These are phyloP conservation scores for Gnatocerus cornutus DNA, from an alignment of 2,888 invertebrate species.

Conservation along the genomic window DNA sequence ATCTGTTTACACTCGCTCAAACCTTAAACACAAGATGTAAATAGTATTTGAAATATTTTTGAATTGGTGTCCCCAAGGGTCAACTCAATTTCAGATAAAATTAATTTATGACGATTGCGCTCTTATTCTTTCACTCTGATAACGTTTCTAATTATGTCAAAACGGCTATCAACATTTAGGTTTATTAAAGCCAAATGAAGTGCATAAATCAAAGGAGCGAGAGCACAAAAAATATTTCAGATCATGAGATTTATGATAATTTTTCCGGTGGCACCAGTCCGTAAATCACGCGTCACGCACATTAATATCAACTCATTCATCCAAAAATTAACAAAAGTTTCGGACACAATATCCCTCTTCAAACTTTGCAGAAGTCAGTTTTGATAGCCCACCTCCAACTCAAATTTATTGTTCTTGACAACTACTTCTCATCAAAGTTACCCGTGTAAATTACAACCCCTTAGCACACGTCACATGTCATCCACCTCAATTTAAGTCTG, in stretches of 20 bases:
- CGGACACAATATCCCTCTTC: conserved; percentile 19
- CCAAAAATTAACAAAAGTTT: conserved; percentile 43
- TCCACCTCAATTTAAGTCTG: background rate
- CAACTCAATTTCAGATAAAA: conserved; percentile 47
- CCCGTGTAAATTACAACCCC: conserved; percentile 12
- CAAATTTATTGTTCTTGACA: conserved; percentile 10
- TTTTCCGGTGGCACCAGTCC: background rate
- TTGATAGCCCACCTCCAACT: conserved; percentile 10
- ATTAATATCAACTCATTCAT: conserved; percentile 44
- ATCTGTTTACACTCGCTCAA: conserved; percentile 44
- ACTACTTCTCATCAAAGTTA: background rate
- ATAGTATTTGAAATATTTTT: conserved; percentile 45
- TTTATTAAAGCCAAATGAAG: conserved; percentile 25
- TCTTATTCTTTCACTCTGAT: conserved; percentile 32
- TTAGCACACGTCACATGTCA: background rate
- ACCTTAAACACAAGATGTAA: conserved; percentile 35
- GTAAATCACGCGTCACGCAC: conserved; percentile 24
- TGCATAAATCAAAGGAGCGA: background rate
- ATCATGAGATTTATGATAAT: no score
- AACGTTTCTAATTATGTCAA: conserved; percentile 43
- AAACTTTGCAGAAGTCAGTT: conserved; percentile 28
- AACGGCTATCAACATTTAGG: conserved; percentile 15
- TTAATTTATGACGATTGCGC: conserved; percentile 42
- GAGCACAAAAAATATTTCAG: no score
- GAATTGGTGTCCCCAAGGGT: conserved; percentile 33